These are phyloP conservation scores for Yponomeuta evonymella DNA, from an alignment of 2,888 invertebrate species.

Conservation along the genomic window DNA sequence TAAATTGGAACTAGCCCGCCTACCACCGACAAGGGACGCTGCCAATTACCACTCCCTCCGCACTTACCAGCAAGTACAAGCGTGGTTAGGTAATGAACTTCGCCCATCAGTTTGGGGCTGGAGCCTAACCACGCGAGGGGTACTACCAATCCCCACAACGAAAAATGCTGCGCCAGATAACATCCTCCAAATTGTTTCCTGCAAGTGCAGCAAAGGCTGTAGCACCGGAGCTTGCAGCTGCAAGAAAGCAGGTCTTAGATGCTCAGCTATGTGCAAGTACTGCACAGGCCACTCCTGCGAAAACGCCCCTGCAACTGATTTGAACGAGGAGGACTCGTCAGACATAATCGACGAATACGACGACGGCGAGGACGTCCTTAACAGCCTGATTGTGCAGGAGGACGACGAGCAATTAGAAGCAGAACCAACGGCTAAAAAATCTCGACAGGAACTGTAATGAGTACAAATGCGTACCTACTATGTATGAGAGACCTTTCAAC, in stretches of 20 bases:
- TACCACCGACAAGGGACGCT: constrained; percentile 20
- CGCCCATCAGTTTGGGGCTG: constrained; percentile 15
- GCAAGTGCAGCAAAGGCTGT: not conserved
- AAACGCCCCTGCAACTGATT: too few species aligned
- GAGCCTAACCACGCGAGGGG: not conserved
- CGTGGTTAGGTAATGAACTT: constrained; percentile 16
- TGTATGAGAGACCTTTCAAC: too few species aligned
- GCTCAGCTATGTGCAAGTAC: not conserved
- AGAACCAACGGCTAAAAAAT: too few species aligned
- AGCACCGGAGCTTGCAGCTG: not conserved
- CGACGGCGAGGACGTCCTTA: too few species aligned
- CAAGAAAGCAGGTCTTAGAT: not conserved
- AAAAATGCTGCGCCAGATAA: not conserved
- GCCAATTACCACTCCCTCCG: constrained; percentile 27
- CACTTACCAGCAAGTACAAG: constrained; percentile 20
- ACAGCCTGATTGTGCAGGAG: too few species aligned
- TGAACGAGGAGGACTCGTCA: too few species aligned
- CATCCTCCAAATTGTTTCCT: not conserved
- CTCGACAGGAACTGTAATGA: too few species aligned
- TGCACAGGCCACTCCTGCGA: not conserved
- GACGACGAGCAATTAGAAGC: too few species aligned
- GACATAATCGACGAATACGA: too few species aligned
- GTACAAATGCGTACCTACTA: too few species aligned
- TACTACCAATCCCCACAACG: not conserved
- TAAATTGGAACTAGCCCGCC: constrained; percentile 11